Percentiles rank a stretch among this genome's conserved stretches.
Evolutionary conservation across 2,888 invertebrate genomes (phyloP).

Genomic region (Idaea straminata): DNA sequence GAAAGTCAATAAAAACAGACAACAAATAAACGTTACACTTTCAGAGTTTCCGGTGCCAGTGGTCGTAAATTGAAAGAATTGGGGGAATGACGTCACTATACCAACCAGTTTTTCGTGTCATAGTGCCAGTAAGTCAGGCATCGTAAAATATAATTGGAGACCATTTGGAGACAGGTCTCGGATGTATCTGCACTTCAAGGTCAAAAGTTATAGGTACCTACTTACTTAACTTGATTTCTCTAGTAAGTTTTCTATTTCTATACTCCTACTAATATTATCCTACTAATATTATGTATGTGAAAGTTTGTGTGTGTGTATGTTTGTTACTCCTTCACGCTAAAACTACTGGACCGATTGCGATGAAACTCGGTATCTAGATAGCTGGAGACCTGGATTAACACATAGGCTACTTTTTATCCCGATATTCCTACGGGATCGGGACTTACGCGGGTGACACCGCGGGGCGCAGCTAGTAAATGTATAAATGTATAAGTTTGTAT

Average conservation of each 20-base stretch:
- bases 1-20: not conserved
- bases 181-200: not conserved
- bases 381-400: no score
- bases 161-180: constrained; percentile 1
- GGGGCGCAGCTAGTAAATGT: no score
- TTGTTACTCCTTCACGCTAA: no score
- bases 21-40: not conserved
- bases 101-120: constrained; percentile 16
- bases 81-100: constrained; percentile 19
- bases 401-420: no score
- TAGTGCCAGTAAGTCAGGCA: constrained; percentile 13
- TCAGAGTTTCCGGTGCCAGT: constrained; percentile 1
- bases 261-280: no score
- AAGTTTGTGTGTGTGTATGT: no score
- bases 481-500: no score
- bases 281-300: no score
- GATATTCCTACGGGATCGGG: no score
- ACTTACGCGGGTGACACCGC: no score
- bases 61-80: constrained; percentile 14
- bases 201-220: not conserved
- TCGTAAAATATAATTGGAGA: constrained; percentile 28
- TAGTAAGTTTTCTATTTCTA: not conserved
- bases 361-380: no score
- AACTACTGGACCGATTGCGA: no score
- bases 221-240: not conserved